phyloP scores from a whole-genome alignment of 2,888 invertebrate genomes.

The Eutolmus rufibarbis region DNA sequence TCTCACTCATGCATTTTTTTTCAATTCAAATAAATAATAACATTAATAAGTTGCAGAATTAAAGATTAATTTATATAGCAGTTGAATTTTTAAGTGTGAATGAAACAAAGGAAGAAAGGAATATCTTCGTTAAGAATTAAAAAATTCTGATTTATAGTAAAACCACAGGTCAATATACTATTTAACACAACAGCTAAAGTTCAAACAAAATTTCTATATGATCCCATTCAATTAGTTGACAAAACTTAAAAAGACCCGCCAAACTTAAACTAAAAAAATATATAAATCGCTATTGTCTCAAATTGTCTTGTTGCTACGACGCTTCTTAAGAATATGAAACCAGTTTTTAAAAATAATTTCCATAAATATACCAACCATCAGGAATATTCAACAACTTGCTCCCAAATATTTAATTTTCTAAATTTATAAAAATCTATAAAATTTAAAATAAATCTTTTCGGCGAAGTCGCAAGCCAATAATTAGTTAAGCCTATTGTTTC shows the following conservation, averaged over 20 bases:
- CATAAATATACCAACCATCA: neutral
- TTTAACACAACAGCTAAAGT: neutral
- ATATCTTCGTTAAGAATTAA: neutral
- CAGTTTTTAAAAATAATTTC: neutral
- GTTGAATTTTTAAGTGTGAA: neutral
- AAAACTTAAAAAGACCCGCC: neutral
- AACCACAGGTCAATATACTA: neutral
- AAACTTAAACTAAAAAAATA: neutral
- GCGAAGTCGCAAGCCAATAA: neutral
- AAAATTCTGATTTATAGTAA: neutral
- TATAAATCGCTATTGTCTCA: neutral
- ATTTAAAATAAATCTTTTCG: neutral
- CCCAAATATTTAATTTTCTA: neutral
- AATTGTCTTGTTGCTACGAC: neutral
- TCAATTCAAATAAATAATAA: too few species aligned
- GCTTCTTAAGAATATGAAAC: neutral
- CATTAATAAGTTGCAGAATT: neutral
- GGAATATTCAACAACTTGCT: neutral
- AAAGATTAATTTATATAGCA: neutral
- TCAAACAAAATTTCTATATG: neutral
- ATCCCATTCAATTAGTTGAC: neutral
- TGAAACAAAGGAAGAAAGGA: neutral
- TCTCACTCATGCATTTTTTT: too few species aligned
- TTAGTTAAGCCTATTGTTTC: neutral
- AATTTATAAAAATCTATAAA: neutral